Base-by-base conservation (phyloP, 2,797 vertebrate species). In the Xerus rutilus region DNA sequence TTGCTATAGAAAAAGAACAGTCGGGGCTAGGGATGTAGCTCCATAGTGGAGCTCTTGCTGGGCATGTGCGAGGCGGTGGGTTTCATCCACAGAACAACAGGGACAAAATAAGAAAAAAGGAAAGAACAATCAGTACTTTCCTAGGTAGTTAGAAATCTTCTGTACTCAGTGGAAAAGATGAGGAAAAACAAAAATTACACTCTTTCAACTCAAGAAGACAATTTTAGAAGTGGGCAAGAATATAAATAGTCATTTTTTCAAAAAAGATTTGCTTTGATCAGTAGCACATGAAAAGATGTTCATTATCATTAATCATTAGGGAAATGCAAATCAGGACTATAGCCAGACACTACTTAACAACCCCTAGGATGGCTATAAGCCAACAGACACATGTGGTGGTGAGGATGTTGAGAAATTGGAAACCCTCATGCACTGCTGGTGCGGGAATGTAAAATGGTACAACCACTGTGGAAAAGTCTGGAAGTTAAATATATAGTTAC, bases 61-160 rank as follows among this genome's bases (percentile, higher is more conserved):
- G 12, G 8, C 64, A 69, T 57, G 17, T 54, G 52, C 1, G 3
- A 43, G 20, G 35, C 62, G 52, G 30, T 65, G 23, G 64, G 28
- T 57, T 45, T 30, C 47, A 17, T 45, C 11, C 28, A 28, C 28
- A 57, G 30, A 52, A 81, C 77, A 30, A 32, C 1, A 35, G 32
- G 17, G 3, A 18, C 18, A n/a, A 78, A 18, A 74, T 10, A 30
- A 21, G 15, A 87, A 20, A 32, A 47, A 67, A 3, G 14, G 28
- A 79, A 0, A 45, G 11, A 59, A 28, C 35, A 74, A 18, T 79
- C 77, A 67, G 13, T 74, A 62, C 59, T 54, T 59, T 91, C 13
- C 70, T 91, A 54, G 45, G 49, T 86, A 35, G 21, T 70, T 79
- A 93, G 69, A 73, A 77, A 52, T n/a, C 86, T 93, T 77, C 86